Percentiles rank a stretch among this genome's conserved stretches.
These are phyloP conservation scores for Malurus elegans DNA, from an alignment of 2,113 vertebrate genomes.

Conservation along the genomic window DNA sequence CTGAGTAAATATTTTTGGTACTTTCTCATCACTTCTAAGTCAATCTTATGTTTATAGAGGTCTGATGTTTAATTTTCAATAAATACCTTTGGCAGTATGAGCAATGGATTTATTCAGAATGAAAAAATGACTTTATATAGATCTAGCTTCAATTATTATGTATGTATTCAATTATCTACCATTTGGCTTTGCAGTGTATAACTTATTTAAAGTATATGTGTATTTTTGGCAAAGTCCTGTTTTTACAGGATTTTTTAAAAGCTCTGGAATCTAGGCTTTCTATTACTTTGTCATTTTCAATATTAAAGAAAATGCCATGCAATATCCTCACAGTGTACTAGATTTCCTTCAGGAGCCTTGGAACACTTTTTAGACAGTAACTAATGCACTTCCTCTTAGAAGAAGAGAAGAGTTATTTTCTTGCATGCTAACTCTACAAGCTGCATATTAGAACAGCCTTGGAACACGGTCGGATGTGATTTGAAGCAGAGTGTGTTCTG, in stretches of 20 bases:
- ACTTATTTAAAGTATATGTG: not conserved
- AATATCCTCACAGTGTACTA: not conserved
- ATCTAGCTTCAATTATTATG: not conserved
- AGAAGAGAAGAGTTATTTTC: not conserved
- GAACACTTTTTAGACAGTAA: not conserved
- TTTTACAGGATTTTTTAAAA: not conserved
- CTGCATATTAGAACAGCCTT: not conserved
- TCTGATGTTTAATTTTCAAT: not conserved
- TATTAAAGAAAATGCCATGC: not conserved
- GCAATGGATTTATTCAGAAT: not conserved
- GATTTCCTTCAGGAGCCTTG: not conserved
- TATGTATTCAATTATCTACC: not conserved
- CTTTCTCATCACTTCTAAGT: not conserved
- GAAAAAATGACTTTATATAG: not conserved
- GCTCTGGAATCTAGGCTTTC: not conserved
- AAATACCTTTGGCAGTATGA: not conserved
- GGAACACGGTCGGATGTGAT: not conserved
- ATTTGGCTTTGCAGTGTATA: not conserved
- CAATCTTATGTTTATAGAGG: not conserved
- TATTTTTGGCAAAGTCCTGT: not conserved
- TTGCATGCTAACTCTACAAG: not conserved
- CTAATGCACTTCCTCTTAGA: not conserved
- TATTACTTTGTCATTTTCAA: not conserved
- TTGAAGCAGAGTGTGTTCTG: conserved; percentile 1
- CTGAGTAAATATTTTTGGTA: not conserved